Conservation (phyloP, 2,888 invertebrate genomes). For the Parascotia fuliginaria region DNA sequence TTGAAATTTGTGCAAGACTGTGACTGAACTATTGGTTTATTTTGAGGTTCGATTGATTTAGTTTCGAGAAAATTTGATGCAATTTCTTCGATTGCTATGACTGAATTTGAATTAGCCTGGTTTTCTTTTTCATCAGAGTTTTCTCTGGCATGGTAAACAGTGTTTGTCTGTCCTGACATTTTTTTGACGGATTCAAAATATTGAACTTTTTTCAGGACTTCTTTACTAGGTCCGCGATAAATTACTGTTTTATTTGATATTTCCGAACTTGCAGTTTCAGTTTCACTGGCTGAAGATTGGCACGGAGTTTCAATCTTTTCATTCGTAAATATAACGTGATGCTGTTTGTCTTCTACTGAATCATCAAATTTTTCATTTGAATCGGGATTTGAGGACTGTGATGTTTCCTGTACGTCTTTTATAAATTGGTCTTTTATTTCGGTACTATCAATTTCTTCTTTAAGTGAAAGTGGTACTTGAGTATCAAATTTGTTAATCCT, state of each 20-base stretch:
- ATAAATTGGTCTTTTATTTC: conserved; percentile 58
- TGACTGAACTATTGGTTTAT: conserved; percentile 80
- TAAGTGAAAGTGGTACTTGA: conserved; percentile 49
- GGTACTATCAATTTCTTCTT: conserved; percentile 87
- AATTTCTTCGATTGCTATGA: conserved; percentile 14
- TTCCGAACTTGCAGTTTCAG: conserved; percentile 90
- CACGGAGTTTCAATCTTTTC: conserved; percentile 65
- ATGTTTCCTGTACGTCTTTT: conserved; percentile 19
- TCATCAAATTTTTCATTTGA: conserved; percentile 3
- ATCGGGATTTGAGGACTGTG: conserved; percentile 5
- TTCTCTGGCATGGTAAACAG: conserved; percentile 83
- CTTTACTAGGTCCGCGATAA: conserved; percentile 85
- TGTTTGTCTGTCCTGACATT: conserved; percentile 75
- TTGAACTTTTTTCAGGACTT: conserved; percentile 90
- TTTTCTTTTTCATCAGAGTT: conserved; percentile 80
- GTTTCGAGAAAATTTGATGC: conserved; percentile 44
- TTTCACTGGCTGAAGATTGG: conserved; percentile 87
- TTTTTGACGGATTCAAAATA: conserved; percentile 91
- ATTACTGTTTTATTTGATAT: conserved; percentile 90
- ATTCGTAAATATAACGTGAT: conserved; percentile 55
- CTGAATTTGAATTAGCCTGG: conserved; percentile 29
- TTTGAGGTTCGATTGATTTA: conserved; percentile 52
- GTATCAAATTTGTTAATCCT: conserved; percentile 83
- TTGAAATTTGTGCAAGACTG: conserved; percentile 91
- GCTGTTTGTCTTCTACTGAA: conserved; percentile 49